These are phyloP conservation scores for Tethea ocularis DNA, from an alignment of 2,888 invertebrate genomes.

Conservation along the genomic window DNA sequence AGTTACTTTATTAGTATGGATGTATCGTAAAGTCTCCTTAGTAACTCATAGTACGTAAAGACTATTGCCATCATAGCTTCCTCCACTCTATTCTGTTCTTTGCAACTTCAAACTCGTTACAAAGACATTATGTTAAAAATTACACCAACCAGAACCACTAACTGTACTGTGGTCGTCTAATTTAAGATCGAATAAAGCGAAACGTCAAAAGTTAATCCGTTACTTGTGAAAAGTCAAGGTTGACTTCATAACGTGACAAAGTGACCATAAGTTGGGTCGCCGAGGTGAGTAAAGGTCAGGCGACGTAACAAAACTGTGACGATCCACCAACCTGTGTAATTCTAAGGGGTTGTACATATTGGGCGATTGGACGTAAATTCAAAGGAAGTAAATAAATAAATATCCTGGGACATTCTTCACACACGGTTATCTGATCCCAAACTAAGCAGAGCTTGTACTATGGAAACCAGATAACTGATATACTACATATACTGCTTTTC, in stretches of 20 bases:
- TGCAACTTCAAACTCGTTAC: too few species aligned
- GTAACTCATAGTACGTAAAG: too few species aligned
- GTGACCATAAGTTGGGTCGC: slow-evolving; percentile 5
- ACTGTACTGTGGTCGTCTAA: neutral
- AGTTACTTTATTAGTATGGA: too few species aligned
- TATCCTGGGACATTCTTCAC: too few species aligned
- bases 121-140: neutral
- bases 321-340: neutral
- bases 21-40: too few species aligned
- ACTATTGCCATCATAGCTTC: too few species aligned
- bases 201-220: slow-evolving; percentile 1
- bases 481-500: too few species aligned
- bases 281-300: neutral
- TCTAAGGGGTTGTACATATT: neutral
- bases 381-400: too few species aligned
- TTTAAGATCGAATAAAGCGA: neutral
- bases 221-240: neutral
- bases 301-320: slow-evolving; percentile 1
- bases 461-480: too few species aligned
- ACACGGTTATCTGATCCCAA: too few species aligned
- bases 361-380: neutral
- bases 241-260: neutral
- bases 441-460: too few species aligned
- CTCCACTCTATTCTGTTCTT: too few species aligned
- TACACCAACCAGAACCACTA: neutral